Conservation (phyloP, 2,113 vertebrate species). For the Cheirogaleus medius region DNA sequence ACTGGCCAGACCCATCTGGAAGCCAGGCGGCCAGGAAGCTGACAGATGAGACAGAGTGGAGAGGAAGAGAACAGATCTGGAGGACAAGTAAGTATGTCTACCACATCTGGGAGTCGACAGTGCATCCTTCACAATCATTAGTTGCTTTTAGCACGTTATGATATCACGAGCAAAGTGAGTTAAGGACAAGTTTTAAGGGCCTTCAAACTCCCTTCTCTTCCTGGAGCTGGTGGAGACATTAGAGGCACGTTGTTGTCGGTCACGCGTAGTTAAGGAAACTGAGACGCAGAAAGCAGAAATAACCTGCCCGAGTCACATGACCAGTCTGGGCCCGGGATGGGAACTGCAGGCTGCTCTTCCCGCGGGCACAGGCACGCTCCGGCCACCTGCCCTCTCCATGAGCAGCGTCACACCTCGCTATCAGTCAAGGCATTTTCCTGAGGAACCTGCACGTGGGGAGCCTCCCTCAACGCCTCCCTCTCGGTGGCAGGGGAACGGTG, state of each 20-base stretch:
- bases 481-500: rapidly evolving
- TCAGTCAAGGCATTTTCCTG: neutral
- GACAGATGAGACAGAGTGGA: neutral
- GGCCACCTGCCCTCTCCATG: neutral
- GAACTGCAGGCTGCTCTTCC: too few relatives aligned
- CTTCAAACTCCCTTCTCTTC: neutral
- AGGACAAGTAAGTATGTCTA: neutral
- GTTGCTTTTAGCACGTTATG: neutral
- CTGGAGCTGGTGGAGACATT: neutral
- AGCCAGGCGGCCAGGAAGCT: neutral
- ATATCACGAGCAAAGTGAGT: neutral
- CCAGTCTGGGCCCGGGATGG: rapidly evolving
- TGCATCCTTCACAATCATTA: neutral
- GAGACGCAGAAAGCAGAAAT: neutral
- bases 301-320: neutral
- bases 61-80: neutral
- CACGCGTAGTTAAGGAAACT: neutral
- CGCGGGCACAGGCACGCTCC: rapidly evolving
- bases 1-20: neutral
- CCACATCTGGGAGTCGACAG: neutral
- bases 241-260: neutral
- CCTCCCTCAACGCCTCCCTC: neutral
- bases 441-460: neutral
- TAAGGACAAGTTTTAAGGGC: neutral
- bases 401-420: rapidly evolving